These are phyloP conservation scores for Ammodytes marinus DNA, from an alignment of 2,113 vertebrate genomes.

Conservation along the genomic window DNA sequence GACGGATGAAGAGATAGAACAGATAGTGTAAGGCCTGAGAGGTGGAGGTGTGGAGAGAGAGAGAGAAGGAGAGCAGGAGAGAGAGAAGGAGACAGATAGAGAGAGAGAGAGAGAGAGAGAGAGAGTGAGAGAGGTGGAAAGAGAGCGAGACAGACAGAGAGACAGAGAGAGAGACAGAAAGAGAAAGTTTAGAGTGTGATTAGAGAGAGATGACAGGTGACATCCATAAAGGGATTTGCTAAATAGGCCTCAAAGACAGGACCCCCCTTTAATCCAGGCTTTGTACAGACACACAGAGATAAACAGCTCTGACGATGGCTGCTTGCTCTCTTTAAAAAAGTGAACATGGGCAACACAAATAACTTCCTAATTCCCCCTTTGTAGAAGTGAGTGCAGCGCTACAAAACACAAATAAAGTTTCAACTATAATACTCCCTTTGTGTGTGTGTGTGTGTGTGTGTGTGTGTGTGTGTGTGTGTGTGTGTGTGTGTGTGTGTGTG, in stretches of 20 bases:
- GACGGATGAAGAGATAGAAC: slow-evolving; percentile 73
- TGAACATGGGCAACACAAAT: slow-evolving; percentile 85
- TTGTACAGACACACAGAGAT: slow-evolving; percentile 81
- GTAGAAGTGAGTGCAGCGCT: slow-evolving; percentile 72
- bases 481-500: too few species aligned
- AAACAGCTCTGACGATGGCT: slow-evolving; percentile 83
- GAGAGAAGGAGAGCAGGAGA: slow-evolving; percentile 69
- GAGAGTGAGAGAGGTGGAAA: slow-evolving; percentile 72
- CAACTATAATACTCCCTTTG: slow-evolving; percentile 78
- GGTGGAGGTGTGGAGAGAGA: slow-evolving; percentile 51
- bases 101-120: slow-evolving; percentile 49
- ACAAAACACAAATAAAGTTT: slow-evolving; percentile 78
- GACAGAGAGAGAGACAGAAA: slow-evolving; percentile 55
- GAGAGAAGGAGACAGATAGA: slow-evolving; percentile 44
- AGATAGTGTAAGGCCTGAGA: background rate
- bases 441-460: slow-evolving; percentile 2
- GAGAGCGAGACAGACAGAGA: slow-evolving; percentile 51
- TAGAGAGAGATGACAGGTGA: slow-evolving; percentile 86
- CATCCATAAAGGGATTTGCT: slow-evolving; percentile 85
- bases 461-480: too few species aligned
- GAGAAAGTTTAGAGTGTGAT: slow-evolving; percentile 77
- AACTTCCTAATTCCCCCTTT: slow-evolving; percentile 85
- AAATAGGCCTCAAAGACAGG: slow-evolving; percentile 82
- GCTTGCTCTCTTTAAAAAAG: slow-evolving; percentile 77
- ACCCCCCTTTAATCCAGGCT: slow-evolving; percentile 80